These are phyloP conservation scores for Cryptophagus acutangulus DNA, from an alignment of 2,888 invertebrate species.

Conservation along the genomic window DNA sequence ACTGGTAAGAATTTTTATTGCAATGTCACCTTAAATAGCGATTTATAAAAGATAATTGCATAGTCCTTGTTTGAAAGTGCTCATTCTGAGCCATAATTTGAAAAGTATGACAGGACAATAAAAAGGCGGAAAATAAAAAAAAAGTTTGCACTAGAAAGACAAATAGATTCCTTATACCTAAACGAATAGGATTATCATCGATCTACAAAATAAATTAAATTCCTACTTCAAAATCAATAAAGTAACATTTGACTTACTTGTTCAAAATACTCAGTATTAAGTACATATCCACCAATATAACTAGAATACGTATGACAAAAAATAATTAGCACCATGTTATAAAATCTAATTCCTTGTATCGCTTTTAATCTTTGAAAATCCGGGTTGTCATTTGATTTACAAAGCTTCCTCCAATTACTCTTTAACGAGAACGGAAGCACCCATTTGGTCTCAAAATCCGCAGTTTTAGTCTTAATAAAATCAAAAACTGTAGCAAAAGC, in stretches of 20 bases:
- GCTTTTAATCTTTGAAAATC: conserved; percentile 27
- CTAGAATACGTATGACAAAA: conserved; percentile 27
- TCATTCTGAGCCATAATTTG: conserved; percentile 21
- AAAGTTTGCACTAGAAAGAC: conserved; percentile 30
- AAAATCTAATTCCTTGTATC: conserved; percentile 31
- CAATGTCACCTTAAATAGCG: conserved; percentile 24
- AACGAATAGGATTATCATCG: conserved; percentile 18
- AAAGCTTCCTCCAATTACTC: conserved; percentile 24
- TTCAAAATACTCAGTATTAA: conserved; percentile 24
- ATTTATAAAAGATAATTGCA: conserved; percentile 19
- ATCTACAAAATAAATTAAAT: conserved; percentile 19
- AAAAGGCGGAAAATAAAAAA: conserved; percentile 29
- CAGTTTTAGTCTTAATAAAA: conserved; percentile 2
- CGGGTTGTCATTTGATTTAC: conserved; percentile 3
- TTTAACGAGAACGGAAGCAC: conserved; percentile 23
- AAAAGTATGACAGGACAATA: conserved; percentile 29
- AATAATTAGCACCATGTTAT: conserved; percentile 28
- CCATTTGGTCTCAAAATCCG: conserved; percentile 15
- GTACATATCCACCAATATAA: conserved; percentile 25
- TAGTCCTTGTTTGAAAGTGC: conserved; percentile 13
- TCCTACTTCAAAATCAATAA: not conserved
- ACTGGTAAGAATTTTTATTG: not conserved
- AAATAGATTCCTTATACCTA: conserved; percentile 20
- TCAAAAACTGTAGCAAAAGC: conserved; percentile 17
- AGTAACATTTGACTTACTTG: conserved; percentile 15